Percentiles rank a stretch among this genome's conserved stretches.
Conservation (phyloP, 2,888 invertebrate species). For the Drosophila limbata region DNA sequence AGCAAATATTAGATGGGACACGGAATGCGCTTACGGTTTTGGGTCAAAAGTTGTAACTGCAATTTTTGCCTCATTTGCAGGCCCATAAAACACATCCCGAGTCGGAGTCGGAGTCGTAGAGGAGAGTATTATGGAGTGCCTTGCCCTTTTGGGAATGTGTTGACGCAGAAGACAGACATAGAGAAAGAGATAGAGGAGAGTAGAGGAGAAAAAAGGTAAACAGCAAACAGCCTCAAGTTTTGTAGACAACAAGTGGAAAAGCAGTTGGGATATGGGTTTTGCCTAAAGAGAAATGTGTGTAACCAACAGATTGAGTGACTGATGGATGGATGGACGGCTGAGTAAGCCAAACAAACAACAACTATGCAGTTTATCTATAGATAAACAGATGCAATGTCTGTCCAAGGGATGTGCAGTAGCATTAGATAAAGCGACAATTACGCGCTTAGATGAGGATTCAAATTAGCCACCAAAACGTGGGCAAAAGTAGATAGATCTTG, state of each 20-base stretch:
- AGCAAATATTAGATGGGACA: conserved; percentile 64
- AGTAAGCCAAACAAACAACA: conserved; percentile 55
- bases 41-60: conserved; percentile 71
- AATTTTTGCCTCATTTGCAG: conserved; percentile 72
- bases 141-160: conserved; percentile 76
- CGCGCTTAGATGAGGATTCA: conserved; percentile 12
- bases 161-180: conserved; percentile 47
- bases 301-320: conserved; percentile 69
- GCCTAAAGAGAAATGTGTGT: conserved; percentile 70
- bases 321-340: conserved; percentile 47
- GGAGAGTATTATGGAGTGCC: conserved; percentile 56
- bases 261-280: conserved; percentile 53
- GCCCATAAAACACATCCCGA: conserved; percentile 41
- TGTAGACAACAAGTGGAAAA: conserved; percentile 71
- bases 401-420: conserved; percentile 52
- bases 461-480: conserved; percentile 2
- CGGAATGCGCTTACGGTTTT: conserved; percentile 64
- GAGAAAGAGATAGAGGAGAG: conserved; percentile 15
- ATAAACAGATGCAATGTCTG: conserved; percentile 42
- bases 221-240: conserved; percentile 63
- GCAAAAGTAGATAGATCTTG: not conserved
- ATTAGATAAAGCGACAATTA: conserved; percentile 2
- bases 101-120: conserved; percentile 6
- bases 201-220: conserved; percentile 59
- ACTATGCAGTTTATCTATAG: conserved; percentile 45